phyloP scores from a whole-genome alignment of 2,113 vertebrate species.

The Neolamprologus cancellatus region DNA sequence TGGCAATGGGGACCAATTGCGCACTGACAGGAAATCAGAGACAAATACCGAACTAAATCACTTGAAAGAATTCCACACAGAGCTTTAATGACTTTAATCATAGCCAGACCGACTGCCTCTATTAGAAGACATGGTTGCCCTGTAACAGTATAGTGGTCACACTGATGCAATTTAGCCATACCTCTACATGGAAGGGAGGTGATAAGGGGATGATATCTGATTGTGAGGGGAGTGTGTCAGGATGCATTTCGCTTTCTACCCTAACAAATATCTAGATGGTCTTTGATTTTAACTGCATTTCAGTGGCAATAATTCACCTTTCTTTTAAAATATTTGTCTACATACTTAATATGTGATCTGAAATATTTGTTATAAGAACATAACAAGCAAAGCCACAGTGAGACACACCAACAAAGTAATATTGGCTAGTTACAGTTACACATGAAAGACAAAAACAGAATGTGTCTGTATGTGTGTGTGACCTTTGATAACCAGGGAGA shows the following conservation, averaged over 20 bases:
- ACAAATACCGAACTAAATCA: background rate
- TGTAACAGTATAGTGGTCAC: background rate
- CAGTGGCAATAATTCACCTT: background rate
- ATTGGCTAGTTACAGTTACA: background rate
- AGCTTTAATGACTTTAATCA: background rate
- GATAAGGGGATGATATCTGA: background rate
- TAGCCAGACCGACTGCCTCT: background rate
- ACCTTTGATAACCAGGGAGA: constrained; percentile 83
- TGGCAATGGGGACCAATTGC: background rate
- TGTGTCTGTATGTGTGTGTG: background rate
- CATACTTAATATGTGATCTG: background rate
- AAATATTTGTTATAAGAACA: background rate
- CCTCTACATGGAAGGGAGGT: background rate
- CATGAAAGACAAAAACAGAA: background rate
- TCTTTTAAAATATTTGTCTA: background rate
- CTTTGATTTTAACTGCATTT: background rate
- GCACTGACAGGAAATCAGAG: background rate
- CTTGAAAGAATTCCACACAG: background rate
- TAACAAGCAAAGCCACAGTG: background rate
- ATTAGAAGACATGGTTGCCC: background rate
- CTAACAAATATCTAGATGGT: background rate
- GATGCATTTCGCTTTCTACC: background rate
- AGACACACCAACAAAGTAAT: background rate
- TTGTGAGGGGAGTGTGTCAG: background rate
- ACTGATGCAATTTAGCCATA: background rate